Evolutionary conservation across 2,113 vertebrate species (phyloP).

Genomic region (Istiophorus platypterus): DNA sequence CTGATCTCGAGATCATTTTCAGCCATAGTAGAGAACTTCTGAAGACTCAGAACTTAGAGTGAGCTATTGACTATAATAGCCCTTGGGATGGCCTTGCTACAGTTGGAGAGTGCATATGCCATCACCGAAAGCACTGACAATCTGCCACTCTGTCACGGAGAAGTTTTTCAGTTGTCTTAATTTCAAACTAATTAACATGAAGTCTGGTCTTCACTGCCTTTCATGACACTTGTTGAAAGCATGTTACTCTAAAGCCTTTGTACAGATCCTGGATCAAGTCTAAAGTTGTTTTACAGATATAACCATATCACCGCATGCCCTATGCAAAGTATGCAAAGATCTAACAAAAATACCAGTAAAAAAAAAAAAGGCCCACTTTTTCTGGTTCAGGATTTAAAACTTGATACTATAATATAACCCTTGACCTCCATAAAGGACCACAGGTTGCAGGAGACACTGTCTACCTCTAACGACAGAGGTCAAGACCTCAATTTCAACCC

Average conservation of each 20-base stretch:
- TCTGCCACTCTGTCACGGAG: conserved; percentile 42
- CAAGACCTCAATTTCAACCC: conserved; percentile 77
- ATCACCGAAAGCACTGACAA: conserved; percentile 69
- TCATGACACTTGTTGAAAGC: conserved; percentile 30
- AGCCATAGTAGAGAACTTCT: conserved; percentile 54
- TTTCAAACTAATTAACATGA: conserved; percentile 50
- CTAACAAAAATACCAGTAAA: background rate
- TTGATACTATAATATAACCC: conserved; percentile 37
- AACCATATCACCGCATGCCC: background rate
- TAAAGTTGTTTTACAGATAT: background rate
- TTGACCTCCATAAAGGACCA: conserved; percentile 37
- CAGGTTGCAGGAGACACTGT: conserved; percentile 35
- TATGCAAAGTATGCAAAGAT: conserved; percentile 17
- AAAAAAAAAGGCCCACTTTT: conserved; percentile 27
- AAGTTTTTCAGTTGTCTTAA: conserved; percentile 51
- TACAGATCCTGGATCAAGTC: conserved; percentile 18
- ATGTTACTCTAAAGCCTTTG: conserved; percentile 27
- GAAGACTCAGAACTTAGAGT: conserved; percentile 54
- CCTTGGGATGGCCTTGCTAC: conserved; percentile 38
- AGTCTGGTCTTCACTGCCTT: conserved; percentile 16
- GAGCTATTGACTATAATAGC: conserved; percentile 66
- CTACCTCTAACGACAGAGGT: conserved; percentile 63
- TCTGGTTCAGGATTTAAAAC: conserved; percentile 33
- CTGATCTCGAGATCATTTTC: conserved; percentile 63
- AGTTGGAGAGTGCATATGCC: conserved; percentile 56